Conservation (phyloP, 2,888 invertebrate genomes). For the Cephus rjabovi region DNA sequence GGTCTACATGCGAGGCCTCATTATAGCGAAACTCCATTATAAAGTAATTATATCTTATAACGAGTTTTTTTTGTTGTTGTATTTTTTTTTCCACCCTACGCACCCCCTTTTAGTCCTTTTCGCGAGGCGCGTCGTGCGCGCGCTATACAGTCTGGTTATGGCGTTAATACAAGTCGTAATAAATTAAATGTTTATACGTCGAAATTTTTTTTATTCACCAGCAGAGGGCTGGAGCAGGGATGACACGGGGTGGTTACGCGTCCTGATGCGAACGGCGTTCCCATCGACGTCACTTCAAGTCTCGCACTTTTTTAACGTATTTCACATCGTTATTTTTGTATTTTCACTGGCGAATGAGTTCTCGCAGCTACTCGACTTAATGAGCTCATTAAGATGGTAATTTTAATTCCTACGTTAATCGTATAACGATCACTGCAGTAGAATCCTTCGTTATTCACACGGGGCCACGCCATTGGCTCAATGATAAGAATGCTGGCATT, state of each 20-base stretch:
- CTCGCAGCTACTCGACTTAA: conserved; percentile 15
- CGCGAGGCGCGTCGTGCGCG: background rate
- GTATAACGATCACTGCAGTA: conserved; percentile 9
- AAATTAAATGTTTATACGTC: conserved; percentile 55
- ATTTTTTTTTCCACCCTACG: background rate
- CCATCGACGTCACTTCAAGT: background rate
- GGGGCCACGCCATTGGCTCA: conserved; percentile 1
- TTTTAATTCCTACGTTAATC: conserved; percentile 21
- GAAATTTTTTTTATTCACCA: background rate
- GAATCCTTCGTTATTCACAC: background rate
- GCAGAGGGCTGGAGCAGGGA: background rate
- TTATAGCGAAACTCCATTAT: conserved; percentile 43
- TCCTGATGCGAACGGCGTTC: background rate
- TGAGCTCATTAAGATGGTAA: conserved; percentile 29
- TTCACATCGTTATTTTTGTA: conserved; percentile 9
- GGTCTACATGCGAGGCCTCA: conserved; percentile 42
- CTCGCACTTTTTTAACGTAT: conserved; percentile 6
- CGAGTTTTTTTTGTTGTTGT: conserved; percentile 43
- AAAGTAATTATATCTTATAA: conserved; percentile 46
- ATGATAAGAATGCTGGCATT: conserved; percentile 12
- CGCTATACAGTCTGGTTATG: background rate
- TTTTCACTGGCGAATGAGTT: conserved; percentile 1
- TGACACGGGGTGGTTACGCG: background rate
- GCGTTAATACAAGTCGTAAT: conserved; percentile 41
- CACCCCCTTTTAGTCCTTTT: background rate